phyloP scores from a whole-genome alignment of 2,113 vertebrate genomes.

The Chiloscyllium plagiosum region DNA sequence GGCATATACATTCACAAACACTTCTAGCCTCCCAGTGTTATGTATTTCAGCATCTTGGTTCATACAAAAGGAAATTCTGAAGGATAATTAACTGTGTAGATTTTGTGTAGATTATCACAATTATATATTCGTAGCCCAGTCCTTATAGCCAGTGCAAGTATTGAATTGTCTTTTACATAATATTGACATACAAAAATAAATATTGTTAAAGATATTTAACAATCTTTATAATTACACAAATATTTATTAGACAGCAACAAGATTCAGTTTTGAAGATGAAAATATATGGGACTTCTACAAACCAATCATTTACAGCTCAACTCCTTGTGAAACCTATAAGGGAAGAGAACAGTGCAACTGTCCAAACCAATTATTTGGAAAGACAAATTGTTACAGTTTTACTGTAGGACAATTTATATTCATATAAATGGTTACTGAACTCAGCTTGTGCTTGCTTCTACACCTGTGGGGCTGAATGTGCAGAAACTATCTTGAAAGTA shows the following conservation, averaged over 20 bases:
- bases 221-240: neutral
- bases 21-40: neutral
- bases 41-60: neutral
- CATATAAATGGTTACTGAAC: neutral
- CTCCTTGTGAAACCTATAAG: neutral
- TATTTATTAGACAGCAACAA: constrained; percentile 4
- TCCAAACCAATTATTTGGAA: constrained; percentile 35
- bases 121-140: neutral
- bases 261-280: neutral
- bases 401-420: constrained; percentile 30
- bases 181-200: neutral
- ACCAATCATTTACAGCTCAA: constrained; percentile 21
- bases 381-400: constrained; percentile 34
- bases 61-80: neutral
- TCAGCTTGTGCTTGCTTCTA: neutral
- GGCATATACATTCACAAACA: neutral
- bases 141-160: neutral
- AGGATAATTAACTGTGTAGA: neutral
- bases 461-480: neutral
- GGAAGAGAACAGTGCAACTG: constrained; percentile 8
- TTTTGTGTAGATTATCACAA: neutral
- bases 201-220: neutral
- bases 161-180: neutral
- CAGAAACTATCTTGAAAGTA: neutral
- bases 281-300: neutral